Base-by-base conservation (phyloP, 2,888 invertebrate genomes). In the Drosophila emarginata region DNA sequence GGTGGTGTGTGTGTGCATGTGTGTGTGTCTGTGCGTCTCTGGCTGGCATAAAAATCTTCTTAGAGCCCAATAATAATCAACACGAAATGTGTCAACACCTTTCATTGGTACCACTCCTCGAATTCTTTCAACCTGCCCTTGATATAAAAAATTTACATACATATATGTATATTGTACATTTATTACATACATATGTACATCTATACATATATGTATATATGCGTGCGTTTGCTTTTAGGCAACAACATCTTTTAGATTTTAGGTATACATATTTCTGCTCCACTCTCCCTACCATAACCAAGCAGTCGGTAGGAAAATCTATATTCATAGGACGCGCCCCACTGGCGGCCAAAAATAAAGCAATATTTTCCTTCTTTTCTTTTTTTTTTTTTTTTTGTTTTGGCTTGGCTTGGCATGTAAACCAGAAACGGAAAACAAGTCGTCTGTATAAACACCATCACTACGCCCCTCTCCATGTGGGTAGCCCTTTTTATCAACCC, bases 41-140 rank as follows among this genome's bases (percentile, higher is more conserved):
- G 68, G 21, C 45, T 65, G 60, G 72, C 59, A 72, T 61, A 72
- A 71, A 71, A 71, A 71, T 66, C 78, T 67, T 76, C 81, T 87
- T 80, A 83, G 56, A 56, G 66, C 68, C 67, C 60, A 72, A 76
- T 78, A 78, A 87, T 76, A 78, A 68, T 72, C 69, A 68, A 73
- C 70, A 77, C 57, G 77, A 73, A 78, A 80, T 85, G 74, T 80
- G 85, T 87, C 87, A 87, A 82, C 85, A 80, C 84, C 85, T 79
- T 77, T 75, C 75, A 67, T 62, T 57, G 53, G 50, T 36, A 54
- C 67, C 75, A 78, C 75, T 69, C 82, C 82, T 63, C 56, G 53
- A 70, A 66, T 66, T 72, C 67, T 71, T 70, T 58, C 64, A 67
- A 57, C 66, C 70, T 68, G 68, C 66, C 26, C 50, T 21, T 36